Conservation (phyloP, 2,113 vertebrate species). For the Poecile atricapillus region DNA sequence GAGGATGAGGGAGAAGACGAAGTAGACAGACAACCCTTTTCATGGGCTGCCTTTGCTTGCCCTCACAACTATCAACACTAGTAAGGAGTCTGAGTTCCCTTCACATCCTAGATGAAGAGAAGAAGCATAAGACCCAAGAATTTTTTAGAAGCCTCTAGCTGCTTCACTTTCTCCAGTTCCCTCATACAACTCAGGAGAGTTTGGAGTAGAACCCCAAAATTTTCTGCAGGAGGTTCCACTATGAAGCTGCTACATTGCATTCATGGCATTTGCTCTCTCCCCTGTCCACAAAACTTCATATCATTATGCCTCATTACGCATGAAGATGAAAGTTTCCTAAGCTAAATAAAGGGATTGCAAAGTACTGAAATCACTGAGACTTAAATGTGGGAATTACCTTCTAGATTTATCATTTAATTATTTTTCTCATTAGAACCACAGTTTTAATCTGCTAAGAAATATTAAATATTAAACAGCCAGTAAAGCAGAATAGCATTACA, state of each 20-base stretch:
- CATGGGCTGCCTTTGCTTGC: background rate
- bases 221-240: background rate
- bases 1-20: background rate
- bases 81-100: background rate
- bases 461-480: slow-evolving; percentile 6
- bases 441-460: slow-evolving; percentile 25
- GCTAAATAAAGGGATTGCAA: background rate
- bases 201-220: background rate
- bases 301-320: background rate
- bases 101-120: background rate
- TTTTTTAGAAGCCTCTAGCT: background rate
- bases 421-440: slow-evolving; percentile 26
- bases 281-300: background rate
- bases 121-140: background rate
- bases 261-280: background rate
- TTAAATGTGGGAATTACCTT: background rate
- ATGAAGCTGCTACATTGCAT: background rate
- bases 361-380: background rate
- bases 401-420: slow-evolving; percentile 21
- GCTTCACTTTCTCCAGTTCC: background rate
- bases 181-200: background rate
- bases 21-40: background rate
- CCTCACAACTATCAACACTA: background rate
- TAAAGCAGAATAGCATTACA: background rate
- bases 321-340: background rate